A percentile compares a stretch with the other conserved stretches of the same genome.
Evolutionary conservation across 2,113 vertebrate species (phyloP).

Genomic region (Canis aureus): DNA sequence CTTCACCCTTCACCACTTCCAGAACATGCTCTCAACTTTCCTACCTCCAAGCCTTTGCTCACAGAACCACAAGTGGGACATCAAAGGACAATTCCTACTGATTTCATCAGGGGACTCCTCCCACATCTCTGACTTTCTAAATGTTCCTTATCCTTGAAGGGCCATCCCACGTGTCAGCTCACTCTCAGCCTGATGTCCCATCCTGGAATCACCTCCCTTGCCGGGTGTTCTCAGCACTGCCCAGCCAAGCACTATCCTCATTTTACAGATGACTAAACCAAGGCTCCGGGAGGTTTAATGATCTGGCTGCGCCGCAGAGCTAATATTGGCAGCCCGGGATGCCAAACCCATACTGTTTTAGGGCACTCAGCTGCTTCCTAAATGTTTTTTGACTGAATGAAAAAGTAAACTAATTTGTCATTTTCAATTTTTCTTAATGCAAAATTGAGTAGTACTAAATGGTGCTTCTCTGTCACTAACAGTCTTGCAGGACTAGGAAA

Average conservation of each 20-base stretch:
- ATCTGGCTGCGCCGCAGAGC: neutral
- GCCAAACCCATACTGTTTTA: neutral
- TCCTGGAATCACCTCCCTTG: neutral
- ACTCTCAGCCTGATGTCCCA: neutral
- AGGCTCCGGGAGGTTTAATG: neutral
- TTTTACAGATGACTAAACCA: neutral
- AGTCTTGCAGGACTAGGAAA: conserved; percentile 19
- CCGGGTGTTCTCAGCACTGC: neutral
- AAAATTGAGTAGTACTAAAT: conserved; percentile 57
- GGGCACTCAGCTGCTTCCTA: neutral
- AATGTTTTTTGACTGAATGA: conserved; percentile 52
- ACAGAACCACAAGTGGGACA: neutral
- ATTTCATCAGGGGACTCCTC: neutral
- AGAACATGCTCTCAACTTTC: neutral
- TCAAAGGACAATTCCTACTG: neutral
- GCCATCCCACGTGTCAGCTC: neutral
- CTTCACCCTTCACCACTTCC: neutral
- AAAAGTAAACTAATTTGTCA: conserved; percentile 65
- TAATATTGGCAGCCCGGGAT: neutral
- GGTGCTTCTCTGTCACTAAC: conserved; percentile 8
- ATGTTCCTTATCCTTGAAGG: neutral
- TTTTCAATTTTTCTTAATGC: conserved; percentile 66
- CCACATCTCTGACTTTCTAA: neutral
- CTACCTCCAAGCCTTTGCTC: neutral
- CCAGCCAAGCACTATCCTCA: neutral